Conservation (phyloP, 2,113 vertebrate genomes). For the Lasiurus cinereus region DNA sequence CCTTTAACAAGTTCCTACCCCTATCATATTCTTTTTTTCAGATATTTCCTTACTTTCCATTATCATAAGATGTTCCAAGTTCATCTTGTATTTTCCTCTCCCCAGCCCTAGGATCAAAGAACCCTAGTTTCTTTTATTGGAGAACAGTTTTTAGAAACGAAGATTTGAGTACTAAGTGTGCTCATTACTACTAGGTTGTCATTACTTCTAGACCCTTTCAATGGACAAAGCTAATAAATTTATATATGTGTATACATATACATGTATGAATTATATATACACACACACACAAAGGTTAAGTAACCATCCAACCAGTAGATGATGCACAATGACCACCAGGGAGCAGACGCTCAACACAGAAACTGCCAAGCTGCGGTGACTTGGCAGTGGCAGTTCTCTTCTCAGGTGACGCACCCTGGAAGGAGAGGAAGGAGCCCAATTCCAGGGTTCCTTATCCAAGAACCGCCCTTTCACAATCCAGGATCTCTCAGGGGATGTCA, state of each 20-base stretch:
- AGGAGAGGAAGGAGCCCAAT: no score
- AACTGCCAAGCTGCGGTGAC: no score
- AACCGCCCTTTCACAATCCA: no score
- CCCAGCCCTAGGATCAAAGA: not conserved
- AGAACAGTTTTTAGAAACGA: slow-evolving; percentile 49
- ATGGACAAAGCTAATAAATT: not conserved
- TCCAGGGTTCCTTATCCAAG: no score
- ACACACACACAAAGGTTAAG: no score
- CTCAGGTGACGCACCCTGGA: no score
- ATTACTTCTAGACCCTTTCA: not conserved
- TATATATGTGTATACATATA: not conserved
- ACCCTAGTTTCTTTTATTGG: not conserved
- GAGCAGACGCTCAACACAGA: no score
- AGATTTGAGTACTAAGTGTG: not conserved
- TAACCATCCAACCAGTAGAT: no score
- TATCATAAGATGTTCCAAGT: not conserved
- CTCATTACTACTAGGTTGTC: not conserved
- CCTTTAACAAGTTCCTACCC: slow-evolving; percentile 13
- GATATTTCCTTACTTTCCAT: slow-evolving; percentile 30
- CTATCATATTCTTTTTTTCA: slow-evolving; percentile 26
- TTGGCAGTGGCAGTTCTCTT: no score
- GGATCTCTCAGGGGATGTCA: no score
- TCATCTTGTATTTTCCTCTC: slow-evolving; percentile 7
- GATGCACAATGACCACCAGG: no score
- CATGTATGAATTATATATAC: not conserved